A percentile compares a stretch with the other conserved stretches of the same genome.
Evolutionary conservation across 2,888 invertebrate species (phyloP).

Genomic region (Heliconius cydno): DNA sequence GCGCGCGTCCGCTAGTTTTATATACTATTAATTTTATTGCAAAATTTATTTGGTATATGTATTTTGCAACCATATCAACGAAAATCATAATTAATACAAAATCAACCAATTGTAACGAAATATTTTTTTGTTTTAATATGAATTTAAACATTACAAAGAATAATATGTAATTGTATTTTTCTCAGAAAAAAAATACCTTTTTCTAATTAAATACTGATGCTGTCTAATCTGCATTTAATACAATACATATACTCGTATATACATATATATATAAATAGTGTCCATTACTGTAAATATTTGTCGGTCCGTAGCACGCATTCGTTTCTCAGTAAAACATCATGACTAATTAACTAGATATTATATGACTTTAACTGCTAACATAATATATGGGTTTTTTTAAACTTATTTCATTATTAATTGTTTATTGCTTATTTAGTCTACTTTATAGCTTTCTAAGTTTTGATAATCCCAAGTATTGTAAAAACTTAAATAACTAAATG

Average conservation of each 20-base stretch:
- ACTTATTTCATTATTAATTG: not conserved
- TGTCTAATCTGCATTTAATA: slow-evolving; percentile 7
- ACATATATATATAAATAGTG: not conserved
- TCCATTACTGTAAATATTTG: not conserved
- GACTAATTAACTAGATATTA: slow-evolving; percentile 1
- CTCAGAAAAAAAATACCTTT: not conserved
- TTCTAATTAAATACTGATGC: not conserved
- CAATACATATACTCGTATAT: not conserved
- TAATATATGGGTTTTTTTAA: not conserved
- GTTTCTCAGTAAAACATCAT: not conserved
- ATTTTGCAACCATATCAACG: no score
- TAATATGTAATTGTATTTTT: no score
- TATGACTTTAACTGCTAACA: not conserved
- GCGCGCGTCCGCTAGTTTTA: no score
- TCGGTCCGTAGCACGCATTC: not conserved
- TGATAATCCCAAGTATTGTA: not conserved
- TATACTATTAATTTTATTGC: not conserved
- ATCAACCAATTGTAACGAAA: no score
- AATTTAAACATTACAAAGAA: no score
- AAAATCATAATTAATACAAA: no score
- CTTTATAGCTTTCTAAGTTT: not conserved
- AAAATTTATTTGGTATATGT: slow-evolving; percentile 1
- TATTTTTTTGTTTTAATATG: no score
- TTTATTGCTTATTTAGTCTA: no score
- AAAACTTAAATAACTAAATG: not conserved